phyloP scores from a whole-genome alignment of 1,140 invertebrate genomes.

The Ceratosolen solmsi region DNA sequence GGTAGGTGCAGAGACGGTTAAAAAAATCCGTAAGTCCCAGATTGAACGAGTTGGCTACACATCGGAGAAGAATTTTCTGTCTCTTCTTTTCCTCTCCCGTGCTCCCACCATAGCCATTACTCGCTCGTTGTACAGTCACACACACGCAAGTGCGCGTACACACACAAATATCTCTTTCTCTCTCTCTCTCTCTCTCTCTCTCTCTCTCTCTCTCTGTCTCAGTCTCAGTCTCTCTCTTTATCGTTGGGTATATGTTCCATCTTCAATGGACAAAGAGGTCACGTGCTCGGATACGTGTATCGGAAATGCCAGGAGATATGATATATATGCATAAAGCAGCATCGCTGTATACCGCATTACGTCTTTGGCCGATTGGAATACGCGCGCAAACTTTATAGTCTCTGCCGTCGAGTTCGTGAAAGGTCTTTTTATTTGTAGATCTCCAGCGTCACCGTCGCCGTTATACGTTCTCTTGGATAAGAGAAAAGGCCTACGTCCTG shows the following conservation, averaged over 20 bases:
- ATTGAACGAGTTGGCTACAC: background rate
- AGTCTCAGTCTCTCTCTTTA: background rate
- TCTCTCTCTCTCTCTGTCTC: background rate
- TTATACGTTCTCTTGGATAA: constrained; percentile 6
- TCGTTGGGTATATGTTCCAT: background rate
- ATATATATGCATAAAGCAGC: background rate
- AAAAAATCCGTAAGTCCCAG: background rate
- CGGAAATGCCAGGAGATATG: background rate
- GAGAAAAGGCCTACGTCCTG: background rate
- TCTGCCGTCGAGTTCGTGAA: background rate
- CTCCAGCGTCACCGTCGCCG: background rate
- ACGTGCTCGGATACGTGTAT: background rate
- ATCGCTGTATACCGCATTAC: background rate
- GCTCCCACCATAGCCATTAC: background rate
- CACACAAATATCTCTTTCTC: too few relatives aligned
- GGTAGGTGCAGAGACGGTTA: background rate
- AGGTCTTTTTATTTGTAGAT: constrained; percentile 24
- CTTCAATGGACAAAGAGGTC: constrained; percentile 29
- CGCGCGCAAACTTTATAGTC: background rate
- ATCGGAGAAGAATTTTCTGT: background rate
- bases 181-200: background rate
- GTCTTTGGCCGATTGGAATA: background rate
- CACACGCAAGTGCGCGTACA: too few relatives aligned
- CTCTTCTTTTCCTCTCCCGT: background rate
- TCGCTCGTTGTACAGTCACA: background rate